A percentile compares a stretch with the other conserved stretches of the same genome.
phyloP scores from a whole-genome alignment of 2,888 invertebrate species.

The Cryptocheilus praepositus region DNA sequence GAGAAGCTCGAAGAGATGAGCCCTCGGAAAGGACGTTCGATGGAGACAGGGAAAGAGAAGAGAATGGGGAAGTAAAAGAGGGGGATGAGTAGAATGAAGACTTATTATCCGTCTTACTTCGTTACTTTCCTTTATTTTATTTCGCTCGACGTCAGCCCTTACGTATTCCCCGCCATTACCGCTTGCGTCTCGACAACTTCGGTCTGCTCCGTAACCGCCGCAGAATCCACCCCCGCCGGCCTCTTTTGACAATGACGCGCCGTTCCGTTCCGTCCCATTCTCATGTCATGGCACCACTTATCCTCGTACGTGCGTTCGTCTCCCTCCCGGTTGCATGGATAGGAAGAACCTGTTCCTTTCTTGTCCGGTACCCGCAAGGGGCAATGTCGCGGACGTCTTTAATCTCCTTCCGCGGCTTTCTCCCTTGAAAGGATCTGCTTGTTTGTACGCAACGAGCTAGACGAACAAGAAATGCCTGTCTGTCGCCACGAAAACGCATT shows the following conservation, averaged over 20 bases:
- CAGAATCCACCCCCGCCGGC: slow-evolving; percentile 12
- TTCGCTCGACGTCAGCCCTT: slow-evolving; percentile 43
- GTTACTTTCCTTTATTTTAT: slow-evolving; percentile 50
- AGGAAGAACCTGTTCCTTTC: slow-evolving; percentile 1
- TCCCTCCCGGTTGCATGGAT: slow-evolving; percentile 14
- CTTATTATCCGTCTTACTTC: slow-evolving; percentile 52
- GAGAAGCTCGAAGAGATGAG: not conserved
- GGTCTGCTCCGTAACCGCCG: slow-evolving; percentile 44
- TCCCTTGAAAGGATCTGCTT: not conserved
- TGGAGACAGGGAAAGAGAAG: slow-evolving; percentile 19
- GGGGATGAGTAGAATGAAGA: slow-evolving; percentile 26
- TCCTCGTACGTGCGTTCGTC: slow-evolving; percentile 32
- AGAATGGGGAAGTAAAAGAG: slow-evolving; percentile 19
- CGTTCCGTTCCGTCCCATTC: slow-evolving; percentile 23
- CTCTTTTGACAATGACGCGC: not conserved
- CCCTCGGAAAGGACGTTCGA: slow-evolving; percentile 27
- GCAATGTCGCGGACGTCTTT: not conserved
- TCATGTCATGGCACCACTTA: slow-evolving; percentile 30
- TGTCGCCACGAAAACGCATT: not conserved
- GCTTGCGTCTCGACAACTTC: slow-evolving; percentile 49
- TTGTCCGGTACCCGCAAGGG: not conserved
- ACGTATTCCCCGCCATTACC: slow-evolving; percentile 45
- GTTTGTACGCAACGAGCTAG: slow-evolving; percentile 7
- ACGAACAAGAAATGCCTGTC: not conserved
- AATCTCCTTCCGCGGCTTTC: slow-evolving; percentile 1